Evolutionary conservation across 1,140 invertebrate species (phyloP), one percentile per base, ranked within the genome.

Genomic region (Palaemon carinicauda): DNA sequence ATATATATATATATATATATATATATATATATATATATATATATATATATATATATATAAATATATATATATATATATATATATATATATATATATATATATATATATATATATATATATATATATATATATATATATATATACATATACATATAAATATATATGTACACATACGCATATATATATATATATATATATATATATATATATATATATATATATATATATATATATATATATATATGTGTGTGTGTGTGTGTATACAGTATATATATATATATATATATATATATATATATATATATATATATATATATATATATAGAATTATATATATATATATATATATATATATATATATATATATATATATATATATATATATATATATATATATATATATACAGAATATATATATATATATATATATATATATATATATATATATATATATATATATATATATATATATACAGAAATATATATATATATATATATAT

Each of bases 311-410:
- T 65, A 17, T 65, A 12, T n/a, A 12, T 4, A 65, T n/a, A 14
- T 65, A n/a, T 12, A 65, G 12, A 19, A 24, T 24, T 65, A 65
- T 24, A 65, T 65, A 65, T 21, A 24, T 65, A 65, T 21, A 65
- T 24, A 24, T 65, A 65, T 21, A 65, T 21, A 65, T 21, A 65
- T 21, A 65, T 65, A 21, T 65, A 69, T 69, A 69, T 27, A 27
- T 69, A 27, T 69, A 69, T 69, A 69, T 69, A 69, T 69, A 69
- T 24, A 69, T 27, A 69, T 69, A 69, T 24, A 69, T 69, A 69
- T 69, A 69, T 69, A 69, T 69, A 69, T 69, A 69, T 69, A 69
- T 69, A 69, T 69, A 69, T 21, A 21, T 69, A 69, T 69, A 69
- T 69, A 27, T 69, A 5, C 21, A 14, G 2, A 14, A 3, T 60